phyloP scores from a whole-genome alignment of 1,140 invertebrate species.

The Streblospio benedicti region DNA sequence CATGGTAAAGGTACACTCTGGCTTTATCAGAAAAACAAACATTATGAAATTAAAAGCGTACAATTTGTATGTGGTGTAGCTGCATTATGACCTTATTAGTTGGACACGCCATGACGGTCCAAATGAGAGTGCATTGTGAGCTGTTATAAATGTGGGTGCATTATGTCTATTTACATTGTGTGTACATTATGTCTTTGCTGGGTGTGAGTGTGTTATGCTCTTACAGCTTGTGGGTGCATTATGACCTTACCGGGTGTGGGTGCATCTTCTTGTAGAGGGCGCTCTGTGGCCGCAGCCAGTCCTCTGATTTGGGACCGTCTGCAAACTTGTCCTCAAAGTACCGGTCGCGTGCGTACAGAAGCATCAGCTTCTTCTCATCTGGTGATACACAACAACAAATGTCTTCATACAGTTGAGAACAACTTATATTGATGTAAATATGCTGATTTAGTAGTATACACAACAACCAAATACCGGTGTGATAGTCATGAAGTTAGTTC shows the following conservation, averaged over 20 bases:
- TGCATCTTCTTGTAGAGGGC: conserved; percentile 35
- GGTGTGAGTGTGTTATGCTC: too few species aligned
- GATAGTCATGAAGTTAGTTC: background rate
- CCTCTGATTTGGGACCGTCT: conserved; percentile 16
- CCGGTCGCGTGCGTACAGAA: conserved; percentile 34
- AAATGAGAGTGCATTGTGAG: too few species aligned
- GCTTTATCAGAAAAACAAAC: background rate
- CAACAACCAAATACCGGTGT: background rate
- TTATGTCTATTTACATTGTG: too few species aligned
- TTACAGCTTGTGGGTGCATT: background rate
- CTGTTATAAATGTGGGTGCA: too few species aligned
- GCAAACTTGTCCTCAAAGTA: conserved; percentile 29
- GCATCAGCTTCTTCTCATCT: conserved; percentile 37
- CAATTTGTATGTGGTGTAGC: background rate
- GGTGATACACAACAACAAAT: conserved; percentile 12
- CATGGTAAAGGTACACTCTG: too few species aligned
- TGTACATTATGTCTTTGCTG: too few species aligned
- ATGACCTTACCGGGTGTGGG: conserved; percentile 25
- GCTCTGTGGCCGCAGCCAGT: conserved; percentile 38
- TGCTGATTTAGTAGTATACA: background rate
- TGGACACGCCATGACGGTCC: too few species aligned
- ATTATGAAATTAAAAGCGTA: background rate
- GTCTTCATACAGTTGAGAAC: background rate
- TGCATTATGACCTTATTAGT: background rate
- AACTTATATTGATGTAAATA: background rate